Base-by-base conservation (phyloP, 1,140 invertebrate genomes). In the Euura lappo region DNA sequence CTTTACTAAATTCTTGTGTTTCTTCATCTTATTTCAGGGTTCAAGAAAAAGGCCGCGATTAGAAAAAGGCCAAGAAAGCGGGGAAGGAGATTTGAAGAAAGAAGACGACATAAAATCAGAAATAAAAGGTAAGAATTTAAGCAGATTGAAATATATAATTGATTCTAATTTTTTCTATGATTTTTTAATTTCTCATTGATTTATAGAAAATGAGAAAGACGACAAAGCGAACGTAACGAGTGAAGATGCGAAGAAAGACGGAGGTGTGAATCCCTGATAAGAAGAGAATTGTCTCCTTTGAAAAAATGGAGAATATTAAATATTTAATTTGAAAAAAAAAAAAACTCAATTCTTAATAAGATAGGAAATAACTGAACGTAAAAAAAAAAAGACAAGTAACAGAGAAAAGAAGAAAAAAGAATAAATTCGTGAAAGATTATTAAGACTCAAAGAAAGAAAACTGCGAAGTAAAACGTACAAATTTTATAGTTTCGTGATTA, bases 31-130 rank as follows among this genome's bases (percentile, higher is more conserved):
- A 71, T 72, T 72, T 71, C 73, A 87, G 85, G 85, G 86, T 74
- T 85, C 87, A 6, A 81, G 93, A 60, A 97, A 97, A 87, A 89
- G 95, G 7, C 94, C 94, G 65, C 90, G 94, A 3, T 87, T 95
- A 72, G 94, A 95, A 82, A 94, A 94, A 84, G 88, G 89, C 60
- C 84, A 86, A 78, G 85, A 89, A 65, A 83, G 83, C 51, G 79
- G 86, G 65, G 85, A 88, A 67, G 79, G 80, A 67, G 89, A 89
- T 73, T 75, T 86, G 70, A 93, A 93, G 75, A 91, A 92, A 76
- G 92, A 94, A 83, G 84, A 92, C 69, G 87, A 87, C 44, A 83
- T 82, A 87, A 94, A 92, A 78, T 86, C 84, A 7, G 90, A 91
- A 69, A 83, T 86, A n/a, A 91, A 91, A 87, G 90, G 90, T 84